Evolutionary conservation across 2,113 vertebrate species (phyloP).

Genomic region (Bucco capensis): DNA sequence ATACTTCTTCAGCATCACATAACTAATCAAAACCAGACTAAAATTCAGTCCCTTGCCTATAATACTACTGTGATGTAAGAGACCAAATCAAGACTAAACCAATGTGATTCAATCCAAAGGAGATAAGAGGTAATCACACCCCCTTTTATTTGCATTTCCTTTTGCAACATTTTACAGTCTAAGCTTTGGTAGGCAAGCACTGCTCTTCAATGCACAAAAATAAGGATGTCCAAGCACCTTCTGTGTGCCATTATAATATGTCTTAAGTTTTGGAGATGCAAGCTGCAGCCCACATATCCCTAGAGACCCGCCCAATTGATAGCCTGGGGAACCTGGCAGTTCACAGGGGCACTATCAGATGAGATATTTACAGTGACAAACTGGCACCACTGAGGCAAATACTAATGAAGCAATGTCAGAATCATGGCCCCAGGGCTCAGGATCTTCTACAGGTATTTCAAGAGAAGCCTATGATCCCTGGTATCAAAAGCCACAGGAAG

Average conservation of each 20-base stretch:
- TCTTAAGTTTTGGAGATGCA: background rate
- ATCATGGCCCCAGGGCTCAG: constrained; percentile 12
- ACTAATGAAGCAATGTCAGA: constrained; percentile 60
- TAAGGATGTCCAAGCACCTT: background rate
- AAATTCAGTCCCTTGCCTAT: background rate
- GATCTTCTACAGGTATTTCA: constrained; percentile 55
- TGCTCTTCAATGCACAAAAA: background rate
- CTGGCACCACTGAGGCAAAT: constrained; percentile 55
- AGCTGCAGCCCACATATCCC: background rate
- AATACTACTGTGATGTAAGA: background rate
- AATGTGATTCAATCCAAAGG: background rate
- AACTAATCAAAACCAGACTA: background rate
- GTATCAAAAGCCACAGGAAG: constrained; percentile 69
- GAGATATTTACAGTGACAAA: constrained; percentile 57
- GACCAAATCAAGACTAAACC: background rate
- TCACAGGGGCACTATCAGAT: constrained; percentile 49
- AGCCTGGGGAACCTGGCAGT: constrained; percentile 42
- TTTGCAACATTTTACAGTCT: background rate
- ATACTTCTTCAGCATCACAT: background rate
- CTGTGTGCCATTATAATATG: background rate
- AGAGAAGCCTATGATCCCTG: constrained; percentile 64
- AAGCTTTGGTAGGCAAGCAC: background rate
- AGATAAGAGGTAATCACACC: background rate
- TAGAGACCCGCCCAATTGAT: constrained; percentile 49
- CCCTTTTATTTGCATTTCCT: background rate